Percentiles rank a stretch among this genome's conserved stretches.
These are phyloP conservation scores for Magallana nippona DNA, from an alignment of 2,888 invertebrate genomes.

Conservation along the genomic window DNA sequence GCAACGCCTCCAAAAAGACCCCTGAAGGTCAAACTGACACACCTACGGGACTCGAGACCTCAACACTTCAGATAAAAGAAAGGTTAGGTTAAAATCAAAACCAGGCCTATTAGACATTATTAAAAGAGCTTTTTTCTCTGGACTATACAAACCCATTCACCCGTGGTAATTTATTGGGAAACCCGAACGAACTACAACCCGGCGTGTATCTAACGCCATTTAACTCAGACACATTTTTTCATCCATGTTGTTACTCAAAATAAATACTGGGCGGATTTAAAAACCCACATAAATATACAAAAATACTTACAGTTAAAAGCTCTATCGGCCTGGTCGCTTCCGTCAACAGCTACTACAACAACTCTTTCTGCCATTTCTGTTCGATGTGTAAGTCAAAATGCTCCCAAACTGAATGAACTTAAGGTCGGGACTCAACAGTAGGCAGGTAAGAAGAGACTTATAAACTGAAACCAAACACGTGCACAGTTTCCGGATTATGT, in stretches of 20 bases:
- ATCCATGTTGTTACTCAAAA: background rate
- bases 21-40: conserved; percentile 27
- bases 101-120: no score
- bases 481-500: background rate
- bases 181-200: no score
- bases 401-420: background rate
- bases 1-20: background rate
- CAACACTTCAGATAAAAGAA: no score
- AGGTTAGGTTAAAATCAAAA: no score
- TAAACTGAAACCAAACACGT: background rate
- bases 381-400: background rate
- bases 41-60: background rate
- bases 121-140: no score
- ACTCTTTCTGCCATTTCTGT: conserved; percentile 4
- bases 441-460: background rate
- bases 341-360: background rate
- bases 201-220: no score
- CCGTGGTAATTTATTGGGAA: no score
- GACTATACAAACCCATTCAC: no score
- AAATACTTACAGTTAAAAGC: conserved; percentile 8
- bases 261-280: no score
- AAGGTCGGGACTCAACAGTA: background rate
- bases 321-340: conserved; percentile 10
- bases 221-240: no score
- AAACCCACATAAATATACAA: no score